A percentile compares a stretch with the other conserved stretches of the same genome.
These are phyloP conservation scores for Protonibea diacanthus DNA, from an alignment of 2,797 vertebrate genomes.

Conservation along the genomic window DNA sequence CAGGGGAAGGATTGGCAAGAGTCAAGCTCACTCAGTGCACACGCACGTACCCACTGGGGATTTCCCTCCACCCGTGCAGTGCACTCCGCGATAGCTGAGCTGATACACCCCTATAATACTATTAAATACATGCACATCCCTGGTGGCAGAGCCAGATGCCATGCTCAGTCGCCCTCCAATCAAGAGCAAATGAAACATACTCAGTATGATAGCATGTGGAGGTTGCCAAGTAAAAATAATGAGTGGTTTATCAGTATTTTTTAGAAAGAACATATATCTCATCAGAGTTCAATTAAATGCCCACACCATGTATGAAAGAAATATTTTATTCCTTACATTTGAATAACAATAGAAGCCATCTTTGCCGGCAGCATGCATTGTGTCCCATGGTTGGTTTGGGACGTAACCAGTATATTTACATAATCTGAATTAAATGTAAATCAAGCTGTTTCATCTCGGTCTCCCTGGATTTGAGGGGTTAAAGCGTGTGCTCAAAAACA, in stretches of 20 bases:
- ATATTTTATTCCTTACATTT: constrained; percentile 64
- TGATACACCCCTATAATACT: constrained; percentile 67
- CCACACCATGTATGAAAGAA: constrained; percentile 45
- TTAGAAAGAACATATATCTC: constrained; percentile 42
- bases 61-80: constrained; percentile 52
- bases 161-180: constrained; percentile 47
- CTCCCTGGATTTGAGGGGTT: constrained; percentile 81
- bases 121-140: constrained; percentile 65
- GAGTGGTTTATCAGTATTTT: constrained; percentile 53
- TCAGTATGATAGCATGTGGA: constrained; percentile 19
- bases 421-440: constrained; percentile 88
- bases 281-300: constrained; percentile 58
- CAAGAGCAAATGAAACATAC: constrained; percentile 55
- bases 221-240: constrained; percentile 57
- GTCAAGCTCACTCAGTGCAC: constrained; percentile 32
- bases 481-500: constrained; percentile 74
- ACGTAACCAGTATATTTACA: constrained; percentile 82
- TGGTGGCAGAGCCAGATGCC: constrained; percentile 59
- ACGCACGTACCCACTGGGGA: constrained; percentile 58
- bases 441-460: constrained; percentile 80
- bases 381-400: constrained; percentile 73
- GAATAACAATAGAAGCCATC: constrained; percentile 78
- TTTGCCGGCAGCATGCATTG: constrained; percentile 66
- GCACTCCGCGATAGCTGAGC: constrained; percentile 57
- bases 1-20: constrained; percentile 65